Percentiles rank a stretch among this genome's conserved stretches.
Evolutionary conservation across 2,888 invertebrate genomes (phyloP).

Genomic region (Cactoblastis cactorum): DNA sequence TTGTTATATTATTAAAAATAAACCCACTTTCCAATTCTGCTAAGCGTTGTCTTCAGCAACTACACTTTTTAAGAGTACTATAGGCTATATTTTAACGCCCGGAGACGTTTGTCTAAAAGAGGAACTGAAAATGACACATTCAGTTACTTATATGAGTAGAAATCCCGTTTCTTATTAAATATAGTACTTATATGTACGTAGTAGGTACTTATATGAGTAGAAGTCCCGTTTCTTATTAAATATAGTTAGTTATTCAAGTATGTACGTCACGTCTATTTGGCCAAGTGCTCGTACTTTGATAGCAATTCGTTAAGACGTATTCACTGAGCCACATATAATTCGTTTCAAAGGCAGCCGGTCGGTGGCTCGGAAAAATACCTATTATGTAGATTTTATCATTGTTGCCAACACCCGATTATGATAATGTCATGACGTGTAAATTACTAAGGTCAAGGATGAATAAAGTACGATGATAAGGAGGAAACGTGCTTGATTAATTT

Average conservation of each 20-base stretch:
- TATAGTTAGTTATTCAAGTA: slow-evolving; percentile 38
- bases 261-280: slow-evolving; percentile 17
- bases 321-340: slow-evolving; percentile 45
- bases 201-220: too few species aligned
- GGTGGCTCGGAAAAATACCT: slow-evolving; percentile 36
- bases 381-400: slow-evolving; percentile 39
- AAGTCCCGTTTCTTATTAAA: too few species aligned
- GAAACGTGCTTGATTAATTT: not conserved
- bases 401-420: not conserved
- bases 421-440: not conserved
- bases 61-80: too few species aligned
- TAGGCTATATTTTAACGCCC: too few species aligned
- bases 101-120: too few species aligned
- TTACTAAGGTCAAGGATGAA: not conserved
- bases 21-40: too few species aligned
- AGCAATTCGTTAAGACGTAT: slow-evolving; percentile 38
- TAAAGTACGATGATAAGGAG: not conserved
- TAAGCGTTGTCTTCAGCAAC: too few species aligned
- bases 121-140: too few species aligned
- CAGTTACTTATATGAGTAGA: too few species aligned
- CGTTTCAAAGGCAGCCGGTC: slow-evolving; percentile 32
- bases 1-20: too few species aligned
- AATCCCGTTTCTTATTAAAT: too few species aligned
- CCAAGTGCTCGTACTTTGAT: slow-evolving; percentile 14
- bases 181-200: too few species aligned